Evolutionary conservation across 1,140 invertebrate species (phyloP).

Genomic region (Plectrocnemia conspersa): DNA sequence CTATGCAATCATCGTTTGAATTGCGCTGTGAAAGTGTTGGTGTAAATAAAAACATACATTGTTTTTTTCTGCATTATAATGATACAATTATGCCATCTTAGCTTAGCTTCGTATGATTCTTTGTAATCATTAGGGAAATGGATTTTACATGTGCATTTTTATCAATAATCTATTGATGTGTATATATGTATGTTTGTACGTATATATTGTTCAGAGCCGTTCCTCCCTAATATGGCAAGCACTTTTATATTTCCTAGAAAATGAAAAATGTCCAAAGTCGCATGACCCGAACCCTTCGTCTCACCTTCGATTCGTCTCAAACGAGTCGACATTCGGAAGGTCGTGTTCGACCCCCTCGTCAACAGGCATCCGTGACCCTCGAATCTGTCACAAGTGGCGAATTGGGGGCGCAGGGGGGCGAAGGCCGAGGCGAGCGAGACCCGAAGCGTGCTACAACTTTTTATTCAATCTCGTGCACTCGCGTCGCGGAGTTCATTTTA

Average conservation of each 20-base stretch:
- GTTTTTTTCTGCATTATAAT: too few relatives aligned
- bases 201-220: too few relatives aligned
- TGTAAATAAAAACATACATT: too few relatives aligned
- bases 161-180: too few relatives aligned
- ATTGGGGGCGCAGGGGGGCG: not conserved
- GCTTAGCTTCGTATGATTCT: too few relatives aligned
- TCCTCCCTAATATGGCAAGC: too few relatives aligned
- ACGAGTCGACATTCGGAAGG: not conserved
- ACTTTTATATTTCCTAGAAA: not conserved
- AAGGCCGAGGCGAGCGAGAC: not conserved
- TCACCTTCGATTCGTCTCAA: not conserved
- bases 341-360: slow-evolving; percentile 2
- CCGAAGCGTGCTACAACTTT: not conserved
- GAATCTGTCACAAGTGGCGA: slow-evolving; percentile 8
- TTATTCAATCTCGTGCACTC: slow-evolving; percentile 8
- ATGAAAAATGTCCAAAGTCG: not conserved
- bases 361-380: slow-evolving; percentile 1
- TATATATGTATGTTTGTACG: too few relatives aligned
- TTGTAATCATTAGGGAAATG: too few relatives aligned
- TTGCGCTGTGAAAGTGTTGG: too few relatives aligned
- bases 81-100: too few relatives aligned
- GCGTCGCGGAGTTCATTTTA: slow-evolving; percentile 11
- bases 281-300: not conserved
- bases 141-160: too few relatives aligned
- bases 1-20: too few relatives aligned